These are phyloP conservation scores for Phania funesta DNA, from an alignment of 2,888 invertebrate genomes.

Conservation along the genomic window DNA sequence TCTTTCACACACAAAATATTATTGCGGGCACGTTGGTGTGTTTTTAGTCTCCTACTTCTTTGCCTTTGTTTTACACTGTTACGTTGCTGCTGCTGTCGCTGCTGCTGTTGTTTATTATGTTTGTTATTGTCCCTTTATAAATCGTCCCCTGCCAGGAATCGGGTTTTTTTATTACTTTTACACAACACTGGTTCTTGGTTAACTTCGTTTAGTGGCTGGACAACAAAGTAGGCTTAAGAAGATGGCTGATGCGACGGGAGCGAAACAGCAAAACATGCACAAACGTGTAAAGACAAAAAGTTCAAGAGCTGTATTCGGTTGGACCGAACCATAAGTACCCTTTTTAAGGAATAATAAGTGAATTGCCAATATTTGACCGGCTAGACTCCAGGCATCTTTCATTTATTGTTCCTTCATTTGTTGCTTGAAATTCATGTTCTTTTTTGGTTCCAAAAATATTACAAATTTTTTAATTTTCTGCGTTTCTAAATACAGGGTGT, in stretches of 20 bases:
- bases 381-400: too few relatives aligned
- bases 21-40: constrained; percentile 1
- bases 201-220: background rate
- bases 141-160: background rate
- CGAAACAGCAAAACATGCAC: background rate
- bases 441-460: too few relatives aligned
- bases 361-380: too few relatives aligned
- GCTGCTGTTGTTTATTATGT: background rate
- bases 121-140: constrained; percentile 27
- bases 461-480: too few relatives aligned
- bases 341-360: too few relatives aligned
- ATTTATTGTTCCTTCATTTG: too few relatives aligned
- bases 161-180: background rate
- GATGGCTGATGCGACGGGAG: constrained; percentile 12
- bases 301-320: too few relatives aligned
- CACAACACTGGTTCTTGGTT: constrained; percentile 15
- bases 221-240: constrained; percentile 27
- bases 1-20: constrained; percentile 17
- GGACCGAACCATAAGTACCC: too few relatives aligned
- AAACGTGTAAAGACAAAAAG: background rate
- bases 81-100: background rate
- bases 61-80: background rate
- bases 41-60: background rate
- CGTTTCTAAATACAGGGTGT: too few relatives aligned
- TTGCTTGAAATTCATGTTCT: too few relatives aligned